phyloP scores from a whole-genome alignment of 2,113 vertebrate species.

The Rhodinocichla rosea region DNA sequence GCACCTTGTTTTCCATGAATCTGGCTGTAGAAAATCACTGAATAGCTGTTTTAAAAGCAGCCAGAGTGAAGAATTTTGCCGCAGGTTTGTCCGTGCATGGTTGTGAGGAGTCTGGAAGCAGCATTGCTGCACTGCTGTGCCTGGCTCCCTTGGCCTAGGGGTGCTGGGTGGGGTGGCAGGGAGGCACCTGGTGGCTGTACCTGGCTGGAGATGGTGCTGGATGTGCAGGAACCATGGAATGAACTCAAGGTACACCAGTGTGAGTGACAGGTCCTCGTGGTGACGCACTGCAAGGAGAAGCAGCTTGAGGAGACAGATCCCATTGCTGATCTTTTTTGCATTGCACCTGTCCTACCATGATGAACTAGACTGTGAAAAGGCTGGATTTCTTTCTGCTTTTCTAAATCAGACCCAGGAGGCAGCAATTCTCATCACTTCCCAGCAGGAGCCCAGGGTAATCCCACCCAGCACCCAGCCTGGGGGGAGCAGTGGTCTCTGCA shows the following conservation, averaged over 20 bases:
- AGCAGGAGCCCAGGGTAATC: not conserved
- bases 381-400: not conserved
- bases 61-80: not conserved
- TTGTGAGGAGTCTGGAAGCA: not conserved
- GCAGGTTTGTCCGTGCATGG: fast-evolving
- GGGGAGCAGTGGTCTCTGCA: not conserved
- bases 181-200: fast-evolving
- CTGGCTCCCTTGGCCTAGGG: not conserved
- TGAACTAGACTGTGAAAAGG: not conserved
- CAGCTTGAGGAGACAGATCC: not conserved
- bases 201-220: not conserved
- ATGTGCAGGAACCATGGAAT: not conserved
- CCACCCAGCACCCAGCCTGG: not conserved
- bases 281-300: not conserved
- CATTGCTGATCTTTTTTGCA: not conserved
- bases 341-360: not conserved
- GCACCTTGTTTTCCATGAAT: fast-evolving
- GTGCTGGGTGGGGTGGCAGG: not conserved
- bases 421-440: not conserved
- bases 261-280: not conserved
- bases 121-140: not conserved
- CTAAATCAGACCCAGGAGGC: not conserved
- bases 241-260: not conserved
- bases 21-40: not conserved
- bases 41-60: not conserved